phyloP scores from a whole-genome alignment of 2,797 vertebrate species.

The Periophthalmus magnuspinnatus region DNA sequence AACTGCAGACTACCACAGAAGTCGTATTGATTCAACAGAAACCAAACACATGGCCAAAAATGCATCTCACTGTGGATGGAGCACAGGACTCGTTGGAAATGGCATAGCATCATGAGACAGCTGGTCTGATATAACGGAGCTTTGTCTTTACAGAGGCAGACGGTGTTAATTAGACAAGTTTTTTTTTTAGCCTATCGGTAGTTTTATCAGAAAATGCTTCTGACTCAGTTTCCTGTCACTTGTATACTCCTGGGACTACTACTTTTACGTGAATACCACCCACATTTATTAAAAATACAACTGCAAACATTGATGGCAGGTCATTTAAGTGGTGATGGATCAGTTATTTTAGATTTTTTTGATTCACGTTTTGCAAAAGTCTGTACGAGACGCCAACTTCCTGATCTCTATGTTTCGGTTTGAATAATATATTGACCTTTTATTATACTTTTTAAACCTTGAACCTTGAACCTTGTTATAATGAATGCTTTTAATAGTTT shows the following conservation, averaged over 20 bases:
- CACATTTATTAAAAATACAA: conserved; percentile 73
- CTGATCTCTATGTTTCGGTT: neutral
- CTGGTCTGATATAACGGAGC: conserved; percentile 68
- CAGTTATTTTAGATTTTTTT: conserved; percentile 1
- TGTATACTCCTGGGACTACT: conserved; percentile 54
- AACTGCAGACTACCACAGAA: conserved; percentile 44
- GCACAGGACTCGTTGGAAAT: conserved; percentile 47
- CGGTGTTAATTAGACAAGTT: conserved; percentile 79
- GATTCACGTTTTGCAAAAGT: neutral
- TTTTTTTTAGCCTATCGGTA: conserved; percentile 68
- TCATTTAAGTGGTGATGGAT: conserved; percentile 64
- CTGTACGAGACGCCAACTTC: neutral
- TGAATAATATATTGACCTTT: neutral
- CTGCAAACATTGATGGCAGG: conserved; percentile 47
- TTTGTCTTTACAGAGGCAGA: conserved; percentile 58
- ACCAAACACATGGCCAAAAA: conserved; percentile 34
- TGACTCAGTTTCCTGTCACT: conserved; percentile 65
- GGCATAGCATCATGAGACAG: conserved; percentile 49
- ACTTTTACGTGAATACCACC: conserved; percentile 55
- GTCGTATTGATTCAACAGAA: conserved; percentile 40
- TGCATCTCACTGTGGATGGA: conserved; percentile 38
- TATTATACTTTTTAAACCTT: neutral
- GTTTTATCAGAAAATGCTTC: conserved; percentile 66
- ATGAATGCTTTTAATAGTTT: neutral
- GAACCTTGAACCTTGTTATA: neutral